Evolutionary conservation across 2,888 invertebrate genomes (phyloP).

Genomic region (Acleris holmiana): DNA sequence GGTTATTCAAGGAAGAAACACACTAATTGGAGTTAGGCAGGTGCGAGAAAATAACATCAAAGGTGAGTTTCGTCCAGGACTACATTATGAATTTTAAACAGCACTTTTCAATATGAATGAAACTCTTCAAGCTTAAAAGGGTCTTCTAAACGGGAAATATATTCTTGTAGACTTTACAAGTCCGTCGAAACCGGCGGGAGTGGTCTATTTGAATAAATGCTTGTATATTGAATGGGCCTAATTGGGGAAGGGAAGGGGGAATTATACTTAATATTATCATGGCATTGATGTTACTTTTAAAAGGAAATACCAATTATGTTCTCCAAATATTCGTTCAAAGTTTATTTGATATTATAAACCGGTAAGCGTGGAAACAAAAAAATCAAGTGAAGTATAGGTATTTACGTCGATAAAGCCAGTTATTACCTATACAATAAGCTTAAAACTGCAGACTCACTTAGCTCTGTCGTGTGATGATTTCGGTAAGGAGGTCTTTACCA

Average conservation of each 20-base stretch:
- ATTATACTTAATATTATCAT: slow-evolving; percentile 26
- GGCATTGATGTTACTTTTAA: slow-evolving; percentile 24
- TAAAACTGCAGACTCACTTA: too few species aligned
- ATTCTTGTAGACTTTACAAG: slow-evolving; percentile 42
- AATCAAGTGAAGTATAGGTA: too few species aligned
- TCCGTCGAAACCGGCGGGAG: slow-evolving; percentile 35
- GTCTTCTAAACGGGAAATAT: slow-evolving; percentile 38
- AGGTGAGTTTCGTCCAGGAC: slow-evolving; percentile 60
- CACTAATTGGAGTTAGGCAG: slow-evolving; percentile 41
- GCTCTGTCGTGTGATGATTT: not conserved
- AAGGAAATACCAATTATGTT: slow-evolving; percentile 8
- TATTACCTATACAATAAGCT: too few species aligned
- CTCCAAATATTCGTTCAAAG: not conserved
- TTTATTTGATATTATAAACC: too few species aligned
- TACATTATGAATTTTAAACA: slow-evolving; percentile 56
- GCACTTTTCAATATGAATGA: slow-evolving; percentile 64
- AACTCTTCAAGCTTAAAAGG: slow-evolving; percentile 43
- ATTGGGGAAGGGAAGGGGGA: slow-evolving; percentile 12
- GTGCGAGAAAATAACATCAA: slow-evolving; percentile 47
- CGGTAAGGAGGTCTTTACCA: not conserved
- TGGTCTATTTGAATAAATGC: slow-evolving; percentile 36
- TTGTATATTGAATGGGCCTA: slow-evolving; percentile 27
- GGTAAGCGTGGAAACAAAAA: too few species aligned
- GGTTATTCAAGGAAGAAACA: slow-evolving; percentile 54
- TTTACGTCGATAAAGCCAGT: too few species aligned